These are phyloP conservation scores for Hetaerina americana DNA, from an alignment of 1,140 invertebrate genomes.

Conservation along the genomic window DNA sequence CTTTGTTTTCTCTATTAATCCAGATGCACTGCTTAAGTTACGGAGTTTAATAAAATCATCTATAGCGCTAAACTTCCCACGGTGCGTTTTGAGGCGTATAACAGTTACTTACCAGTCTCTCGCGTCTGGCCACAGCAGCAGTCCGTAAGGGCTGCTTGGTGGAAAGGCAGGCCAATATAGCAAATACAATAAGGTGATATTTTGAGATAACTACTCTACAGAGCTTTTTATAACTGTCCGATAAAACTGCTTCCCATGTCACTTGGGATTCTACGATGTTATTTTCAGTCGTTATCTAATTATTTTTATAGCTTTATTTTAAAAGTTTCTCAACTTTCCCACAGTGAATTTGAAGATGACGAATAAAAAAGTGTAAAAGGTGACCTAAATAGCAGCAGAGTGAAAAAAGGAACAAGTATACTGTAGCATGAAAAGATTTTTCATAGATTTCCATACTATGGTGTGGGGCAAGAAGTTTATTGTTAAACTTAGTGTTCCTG, in stretches of 20 bases:
- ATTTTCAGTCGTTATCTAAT: neutral
- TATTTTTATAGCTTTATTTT: conserved; percentile 5
- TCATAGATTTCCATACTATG: too few species aligned
- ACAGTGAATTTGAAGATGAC: neutral
- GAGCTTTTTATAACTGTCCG: neutral
- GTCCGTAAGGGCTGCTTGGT: conserved; percentile 18
- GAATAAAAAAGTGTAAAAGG: too few species aligned
- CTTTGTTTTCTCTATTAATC: too few species aligned
- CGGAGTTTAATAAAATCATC: too few species aligned
- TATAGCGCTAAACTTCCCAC: conserved; percentile 6
- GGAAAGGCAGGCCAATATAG: conserved; percentile 18
- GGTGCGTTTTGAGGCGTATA: neutral
- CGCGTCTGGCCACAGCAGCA: conserved; percentile 17
- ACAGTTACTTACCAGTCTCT: conserved; percentile 16
- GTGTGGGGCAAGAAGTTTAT: too few species aligned
- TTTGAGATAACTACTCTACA: conserved; percentile 6
- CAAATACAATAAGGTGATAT: conserved; percentile 16
- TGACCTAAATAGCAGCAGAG: too few species aligned
- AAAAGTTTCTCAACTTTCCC: conserved; percentile 4
- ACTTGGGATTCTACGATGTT: neutral
- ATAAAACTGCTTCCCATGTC: neutral
- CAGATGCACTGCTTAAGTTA: too few species aligned
- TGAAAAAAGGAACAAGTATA: too few species aligned
- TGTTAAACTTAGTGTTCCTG: too few species aligned
- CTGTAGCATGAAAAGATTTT: too few species aligned